Conservation (phyloP, 2,888 invertebrate genomes). For the Cheiracanthium punctorium region DNA sequence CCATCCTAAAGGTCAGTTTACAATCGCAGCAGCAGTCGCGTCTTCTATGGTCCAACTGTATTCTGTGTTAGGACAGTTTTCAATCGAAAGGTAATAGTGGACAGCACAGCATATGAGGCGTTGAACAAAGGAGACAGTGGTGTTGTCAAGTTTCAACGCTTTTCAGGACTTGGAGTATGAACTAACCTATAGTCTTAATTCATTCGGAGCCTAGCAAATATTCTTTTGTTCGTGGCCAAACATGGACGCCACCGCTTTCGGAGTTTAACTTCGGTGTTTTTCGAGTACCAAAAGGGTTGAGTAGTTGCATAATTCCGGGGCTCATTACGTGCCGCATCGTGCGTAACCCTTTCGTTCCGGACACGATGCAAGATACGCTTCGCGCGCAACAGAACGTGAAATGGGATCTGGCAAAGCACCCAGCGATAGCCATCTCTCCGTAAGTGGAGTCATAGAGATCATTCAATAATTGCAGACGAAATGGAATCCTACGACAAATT, state of each 20-base stretch:
- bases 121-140: too few species aligned
- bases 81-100: too few species aligned
- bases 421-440: not conserved
- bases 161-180: too few species aligned
- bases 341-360: conserved; percentile 58
- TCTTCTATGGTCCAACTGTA: too few species aligned
- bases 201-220: too few species aligned
- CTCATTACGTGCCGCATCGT: conserved; percentile 56
- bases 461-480: not conserved
- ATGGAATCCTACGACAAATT: not conserved
- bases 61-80: too few species aligned
- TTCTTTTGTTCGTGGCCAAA: not conserved
- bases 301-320: conserved; percentile 23
- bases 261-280: not conserved
- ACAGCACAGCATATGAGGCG: too few species aligned
- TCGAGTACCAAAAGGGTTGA: conserved; percentile 45
- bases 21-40: too few species aligned
- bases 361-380: not conserved
- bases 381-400: conserved; percentile 53
- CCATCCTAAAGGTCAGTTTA: too few species aligned
- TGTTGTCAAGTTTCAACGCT: too few species aligned
- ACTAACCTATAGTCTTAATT: too few species aligned
- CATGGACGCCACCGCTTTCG: not conserved
- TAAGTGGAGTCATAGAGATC: not conserved
- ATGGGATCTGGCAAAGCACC: conserved; percentile 16